A percentile compares a stretch with the other conserved stretches of the same genome.
phyloP scores from a whole-genome alignment of 2,797 vertebrate species.

The Phyllotis vaccarum region DNA sequence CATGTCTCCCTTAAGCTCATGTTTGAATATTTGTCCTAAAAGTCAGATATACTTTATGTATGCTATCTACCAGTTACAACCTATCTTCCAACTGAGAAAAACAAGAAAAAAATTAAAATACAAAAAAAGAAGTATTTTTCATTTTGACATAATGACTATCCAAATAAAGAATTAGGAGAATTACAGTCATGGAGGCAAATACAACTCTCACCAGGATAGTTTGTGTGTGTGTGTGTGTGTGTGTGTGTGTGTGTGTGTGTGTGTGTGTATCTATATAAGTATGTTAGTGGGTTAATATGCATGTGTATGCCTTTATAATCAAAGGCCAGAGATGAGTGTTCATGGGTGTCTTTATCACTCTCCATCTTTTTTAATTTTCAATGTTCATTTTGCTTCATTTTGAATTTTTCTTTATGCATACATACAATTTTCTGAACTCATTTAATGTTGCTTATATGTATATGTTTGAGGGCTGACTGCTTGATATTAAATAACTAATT shows the following conservation, averaged over 20 bases:
- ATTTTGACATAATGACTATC: slow-evolving; percentile 19
- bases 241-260: neutral
- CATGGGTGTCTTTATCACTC: neutral
- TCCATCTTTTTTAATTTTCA: neutral
- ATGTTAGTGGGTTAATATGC: no score
- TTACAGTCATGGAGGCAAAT: neutral
- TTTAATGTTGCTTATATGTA: neutral
- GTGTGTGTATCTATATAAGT: neutral
- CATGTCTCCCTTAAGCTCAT: neutral
- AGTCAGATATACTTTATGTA: neutral
- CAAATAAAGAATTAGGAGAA: neutral
- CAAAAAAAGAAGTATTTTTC: neutral
- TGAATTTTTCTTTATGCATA: neutral
- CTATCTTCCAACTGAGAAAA: neutral
- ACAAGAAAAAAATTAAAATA: neutral
- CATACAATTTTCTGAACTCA: neutral
- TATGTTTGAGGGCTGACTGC: neutral
- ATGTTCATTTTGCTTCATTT: neutral
- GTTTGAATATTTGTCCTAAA: neutral
- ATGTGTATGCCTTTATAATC: neutral
- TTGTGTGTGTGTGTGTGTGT: neutral
- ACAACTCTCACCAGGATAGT: neutral
- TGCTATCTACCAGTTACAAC: neutral
- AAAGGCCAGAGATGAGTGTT: neutral
- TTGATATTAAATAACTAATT: neutral